phyloP scores from a whole-genome alignment of 2,888 invertebrate genomes.

The Sturmia bella region DNA sequence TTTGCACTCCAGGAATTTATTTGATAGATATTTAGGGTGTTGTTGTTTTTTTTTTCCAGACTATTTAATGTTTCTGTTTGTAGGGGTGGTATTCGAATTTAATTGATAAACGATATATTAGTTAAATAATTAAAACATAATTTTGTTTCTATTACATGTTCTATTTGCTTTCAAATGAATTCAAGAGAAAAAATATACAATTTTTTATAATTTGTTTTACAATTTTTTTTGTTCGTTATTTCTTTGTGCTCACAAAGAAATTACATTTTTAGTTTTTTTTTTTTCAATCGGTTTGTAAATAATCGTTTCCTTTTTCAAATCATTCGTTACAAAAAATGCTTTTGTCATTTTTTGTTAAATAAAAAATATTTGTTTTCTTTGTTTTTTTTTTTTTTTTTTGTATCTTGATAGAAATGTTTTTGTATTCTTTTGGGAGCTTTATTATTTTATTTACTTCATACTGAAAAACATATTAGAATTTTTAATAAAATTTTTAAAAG shows the following conservation, averaged over 20 bases:
- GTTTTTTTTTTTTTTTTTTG: slow-evolving; percentile 44
- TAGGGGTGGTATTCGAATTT: slow-evolving; percentile 48
- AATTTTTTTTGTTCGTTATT: slow-evolving; percentile 71
- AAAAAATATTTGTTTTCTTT: slow-evolving; percentile 34
- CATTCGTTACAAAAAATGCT: slow-evolving; percentile 55
- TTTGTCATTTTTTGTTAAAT: slow-evolving; percentile 29
- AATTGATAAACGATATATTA: slow-evolving; percentile 33
- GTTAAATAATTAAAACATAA: slow-evolving; percentile 25
- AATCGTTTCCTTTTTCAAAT: slow-evolving; percentile 62
- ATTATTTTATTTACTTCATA: slow-evolving; percentile 22
- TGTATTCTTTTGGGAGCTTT: slow-evolving; percentile 4
- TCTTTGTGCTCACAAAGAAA: slow-evolving; percentile 57
- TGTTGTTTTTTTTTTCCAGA: slow-evolving; percentile 53
- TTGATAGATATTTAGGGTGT: slow-evolving; percentile 59
- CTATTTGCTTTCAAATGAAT: neutral
- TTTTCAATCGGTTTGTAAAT: slow-evolving; percentile 60
- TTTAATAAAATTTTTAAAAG: slow-evolving; percentile 14
- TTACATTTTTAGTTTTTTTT: slow-evolving; percentile 38
- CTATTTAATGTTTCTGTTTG: slow-evolving; percentile 28
- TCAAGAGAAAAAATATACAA: neutral
- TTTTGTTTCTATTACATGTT: slow-evolving; percentile 44
- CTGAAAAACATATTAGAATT: neutral
- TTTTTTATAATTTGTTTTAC: slow-evolving; percentile 60
- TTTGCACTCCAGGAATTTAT: slow-evolving; percentile 67
- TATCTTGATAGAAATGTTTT: slow-evolving; percentile 34